Conservation (phyloP, 2,888 invertebrate genomes). For the Nephrotoma appendiculata region DNA sequence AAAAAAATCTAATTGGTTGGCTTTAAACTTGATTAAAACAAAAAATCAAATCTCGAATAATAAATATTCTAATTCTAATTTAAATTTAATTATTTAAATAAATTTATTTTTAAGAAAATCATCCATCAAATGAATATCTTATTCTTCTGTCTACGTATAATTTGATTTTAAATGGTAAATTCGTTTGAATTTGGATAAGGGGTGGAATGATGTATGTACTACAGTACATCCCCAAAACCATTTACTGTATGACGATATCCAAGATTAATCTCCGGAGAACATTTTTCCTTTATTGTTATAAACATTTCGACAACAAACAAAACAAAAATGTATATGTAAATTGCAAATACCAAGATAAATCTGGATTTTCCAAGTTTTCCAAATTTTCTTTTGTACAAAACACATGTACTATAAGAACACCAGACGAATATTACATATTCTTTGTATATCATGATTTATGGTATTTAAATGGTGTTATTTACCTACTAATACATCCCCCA, state of each 20-base stretch:
- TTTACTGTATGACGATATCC: not conserved
- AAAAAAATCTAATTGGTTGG: no score
- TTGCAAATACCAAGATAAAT: not conserved
- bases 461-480: not conserved
- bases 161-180: no score
- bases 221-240: no score
- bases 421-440: not conserved
- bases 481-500: not conserved
- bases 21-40: no score
- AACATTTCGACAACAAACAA: not conserved
- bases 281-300: not conserved
- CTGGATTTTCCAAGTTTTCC: not conserved
- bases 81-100: no score
- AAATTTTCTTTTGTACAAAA: not conserved
- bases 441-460: not conserved
- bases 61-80: no score
- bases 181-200: no score
- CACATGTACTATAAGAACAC: not conserved
- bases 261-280: not conserved
- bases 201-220: no score
- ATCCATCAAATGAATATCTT: no score
- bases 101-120: no score
- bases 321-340: not conserved
- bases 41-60: no score
- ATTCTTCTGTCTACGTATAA: no score